Percentiles rank a stretch among this genome's conserved stretches.
Evolutionary conservation across 1,140 invertebrate species (phyloP).

Genomic region (Sinonovacula constricta): DNA sequence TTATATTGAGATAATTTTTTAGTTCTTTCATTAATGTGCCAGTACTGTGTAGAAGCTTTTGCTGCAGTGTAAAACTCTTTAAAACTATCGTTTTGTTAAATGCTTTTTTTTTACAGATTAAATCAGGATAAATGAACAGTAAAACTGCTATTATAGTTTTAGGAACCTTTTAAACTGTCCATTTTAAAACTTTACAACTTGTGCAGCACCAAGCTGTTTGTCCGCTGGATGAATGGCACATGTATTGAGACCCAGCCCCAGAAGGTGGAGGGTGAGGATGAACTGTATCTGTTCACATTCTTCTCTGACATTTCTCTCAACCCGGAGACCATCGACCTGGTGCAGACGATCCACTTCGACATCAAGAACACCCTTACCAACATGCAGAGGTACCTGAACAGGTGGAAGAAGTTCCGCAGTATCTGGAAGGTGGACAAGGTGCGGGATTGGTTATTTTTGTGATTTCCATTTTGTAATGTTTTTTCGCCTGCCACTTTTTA

Average conservation of each 20-base stretch:
- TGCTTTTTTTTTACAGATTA: too few species aligned
- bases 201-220: slow-evolving; percentile 85
- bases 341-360: slow-evolving; percentile 84
- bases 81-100: too few species aligned
- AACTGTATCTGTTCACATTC: slow-evolving; percentile 84
- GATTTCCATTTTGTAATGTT: too few species aligned
- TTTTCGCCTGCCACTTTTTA: too few species aligned
- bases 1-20: too few species aligned
- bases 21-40: too few species aligned
- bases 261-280: slow-evolving; percentile 80
- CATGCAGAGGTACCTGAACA: slow-evolving; percentile 84
- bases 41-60: too few species aligned
- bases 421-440: slow-evolving; percentile 91
- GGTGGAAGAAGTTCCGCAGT: slow-evolving; percentile 88
- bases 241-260: slow-evolving; percentile 86
- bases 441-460: too few species aligned
- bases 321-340: slow-evolving; percentile 84
- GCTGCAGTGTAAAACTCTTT: too few species aligned
- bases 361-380: slow-evolving; percentile 83
- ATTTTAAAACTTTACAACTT: slow-evolving; percentile 8
- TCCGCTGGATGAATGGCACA: slow-evolving; percentile 91
- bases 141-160: too few species aligned
- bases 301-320: slow-evolving; percentile 87
- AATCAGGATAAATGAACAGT: too few species aligned
- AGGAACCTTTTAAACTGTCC: too few species aligned